phyloP scores from a whole-genome alignment of 2,113 vertebrate genomes.

The Suncus etruscus region DNA sequence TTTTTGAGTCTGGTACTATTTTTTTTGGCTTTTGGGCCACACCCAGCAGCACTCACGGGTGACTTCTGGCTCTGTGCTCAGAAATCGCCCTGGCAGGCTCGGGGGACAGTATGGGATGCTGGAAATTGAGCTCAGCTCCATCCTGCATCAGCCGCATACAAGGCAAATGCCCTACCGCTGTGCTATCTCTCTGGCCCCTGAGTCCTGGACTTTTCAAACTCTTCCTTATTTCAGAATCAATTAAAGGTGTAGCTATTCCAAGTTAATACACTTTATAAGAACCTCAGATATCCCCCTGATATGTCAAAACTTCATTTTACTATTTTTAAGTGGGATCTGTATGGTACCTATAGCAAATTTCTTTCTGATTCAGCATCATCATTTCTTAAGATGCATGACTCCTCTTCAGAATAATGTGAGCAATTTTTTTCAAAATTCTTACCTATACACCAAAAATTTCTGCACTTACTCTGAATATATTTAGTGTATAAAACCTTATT shows the following conservation, averaged over 20 bases:
- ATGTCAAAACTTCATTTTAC: slow-evolving; percentile 26
- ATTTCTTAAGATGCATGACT: slow-evolving; percentile 36
- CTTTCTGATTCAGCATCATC: not conserved
- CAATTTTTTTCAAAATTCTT: slow-evolving; percentile 21
- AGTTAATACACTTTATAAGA: slow-evolving; percentile 16
- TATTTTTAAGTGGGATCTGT: slow-evolving; percentile 1
- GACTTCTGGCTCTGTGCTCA: too few species aligned
- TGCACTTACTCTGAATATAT: not conserved
- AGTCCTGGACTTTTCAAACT: not conserved
- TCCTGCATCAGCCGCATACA: too few species aligned
- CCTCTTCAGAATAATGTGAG: not conserved
- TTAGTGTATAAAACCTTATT: not conserved
- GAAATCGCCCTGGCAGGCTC: too few species aligned
- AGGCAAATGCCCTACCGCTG: too few species aligned
- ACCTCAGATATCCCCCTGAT: not conserved
- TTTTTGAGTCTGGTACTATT: too few species aligned
- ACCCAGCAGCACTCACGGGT: too few species aligned
- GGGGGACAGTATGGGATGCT: too few species aligned
- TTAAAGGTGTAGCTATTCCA: not conserved
- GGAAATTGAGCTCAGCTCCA: too few species aligned
- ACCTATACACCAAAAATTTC: not conserved
- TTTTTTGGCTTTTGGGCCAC: too few species aligned
- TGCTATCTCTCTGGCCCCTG: too few species aligned
- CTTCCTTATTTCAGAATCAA: slow-evolving; percentile 46
- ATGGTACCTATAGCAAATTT: not conserved